Evolutionary conservation across 2,113 vertebrate species (phyloP).

Genomic region (Pelobates fuscus): DNA sequence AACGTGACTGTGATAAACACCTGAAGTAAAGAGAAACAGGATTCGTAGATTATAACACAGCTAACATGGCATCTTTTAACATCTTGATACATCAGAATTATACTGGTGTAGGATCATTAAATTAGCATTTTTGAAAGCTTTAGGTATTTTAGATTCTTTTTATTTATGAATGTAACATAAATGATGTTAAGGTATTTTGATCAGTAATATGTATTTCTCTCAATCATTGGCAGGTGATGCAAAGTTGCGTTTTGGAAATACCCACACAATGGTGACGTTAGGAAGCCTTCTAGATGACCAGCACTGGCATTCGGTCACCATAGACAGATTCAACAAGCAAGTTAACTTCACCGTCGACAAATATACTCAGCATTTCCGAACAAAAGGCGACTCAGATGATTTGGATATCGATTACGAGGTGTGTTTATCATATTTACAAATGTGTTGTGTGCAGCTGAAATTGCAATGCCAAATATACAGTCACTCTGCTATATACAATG

Average conservation of each 20-base stretch:
- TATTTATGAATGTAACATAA: too few species aligned
- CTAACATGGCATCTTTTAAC: too few species aligned
- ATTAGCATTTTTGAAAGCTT: too few species aligned
- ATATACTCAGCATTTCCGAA: slow-evolving; percentile 86
- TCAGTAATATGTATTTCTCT: not conserved
- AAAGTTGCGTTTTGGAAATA: slow-evolving; percentile 75
- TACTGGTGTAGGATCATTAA: too few species aligned
- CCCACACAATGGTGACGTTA: slow-evolving; percentile 74
- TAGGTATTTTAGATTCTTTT: too few species aligned
- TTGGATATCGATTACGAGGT: slow-evolving; percentile 98
- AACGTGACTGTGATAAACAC: too few species aligned
- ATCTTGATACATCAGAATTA: too few species aligned
- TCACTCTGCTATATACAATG: not conserved
- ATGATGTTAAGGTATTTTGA: too few species aligned
- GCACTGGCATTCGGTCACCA: slow-evolving; percentile 92
- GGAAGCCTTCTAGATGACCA: slow-evolving; percentile 95
- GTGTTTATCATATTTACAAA: slow-evolving; percentile 49
- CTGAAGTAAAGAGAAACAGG: too few species aligned
- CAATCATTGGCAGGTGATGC: slow-evolving; percentile 74
- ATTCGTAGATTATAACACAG: too few species aligned
- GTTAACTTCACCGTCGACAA: slow-evolving; percentile 94
- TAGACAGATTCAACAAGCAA: slow-evolving; percentile 93
- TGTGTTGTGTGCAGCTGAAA: not conserved
- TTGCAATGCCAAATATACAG: not conserved
- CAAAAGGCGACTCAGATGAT: slow-evolving; percentile 84